Evolutionary conservation across 2,888 invertebrate species (phyloP), one percentile per base, ranked within the genome.

Genomic region (Hypsopygia costalis): DNA sequence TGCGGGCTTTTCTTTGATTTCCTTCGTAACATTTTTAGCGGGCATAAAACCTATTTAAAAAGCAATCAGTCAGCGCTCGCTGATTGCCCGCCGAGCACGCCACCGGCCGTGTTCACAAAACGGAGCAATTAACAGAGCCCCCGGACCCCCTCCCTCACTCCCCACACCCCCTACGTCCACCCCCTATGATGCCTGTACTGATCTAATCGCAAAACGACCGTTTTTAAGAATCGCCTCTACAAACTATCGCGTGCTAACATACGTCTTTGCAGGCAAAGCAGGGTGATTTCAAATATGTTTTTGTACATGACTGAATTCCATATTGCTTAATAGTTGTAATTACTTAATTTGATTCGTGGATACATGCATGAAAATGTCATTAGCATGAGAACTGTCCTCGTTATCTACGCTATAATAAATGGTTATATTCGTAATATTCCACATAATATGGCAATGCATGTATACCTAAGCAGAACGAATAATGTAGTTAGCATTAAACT

Each of bases 21-120:
- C 79, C 77, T 77, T 70, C 56, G 69, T 76, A 81, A 75, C 71
- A 81, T 82, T 88, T 86, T 86, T 81, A 81, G 81, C 78, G 69
- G 75, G 79, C 77, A 85, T 86, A 86, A 86, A 87, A 85, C 85
- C 87, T 87, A 87, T 87, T 88, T 88, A 88, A 88, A 88, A 88
- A 86, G 88, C 87, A 85, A 88, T 88, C 87, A 88, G 86, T 88
- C 88, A 87, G 82, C 55, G 78, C 69, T 58, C 75, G 85, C 76
- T 87, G 88, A 88, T 88, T 88, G 81, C 86, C 73, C 69, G 68
- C 74, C 68, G 68, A 64, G 81, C 88, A 87, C 86, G 87, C 87
- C 71, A 86, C 73, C 68, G 70, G 68, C 79, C 83, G 81, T 88
- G 88, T 88, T 88, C 88, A 88, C 88, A 88, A 88, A 88, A 88